A percentile compares a stretch with the other conserved stretches of the same genome.
phyloP scores from a whole-genome alignment of 2,113 vertebrate species.

The Nycticryphes semicollaris region DNA sequence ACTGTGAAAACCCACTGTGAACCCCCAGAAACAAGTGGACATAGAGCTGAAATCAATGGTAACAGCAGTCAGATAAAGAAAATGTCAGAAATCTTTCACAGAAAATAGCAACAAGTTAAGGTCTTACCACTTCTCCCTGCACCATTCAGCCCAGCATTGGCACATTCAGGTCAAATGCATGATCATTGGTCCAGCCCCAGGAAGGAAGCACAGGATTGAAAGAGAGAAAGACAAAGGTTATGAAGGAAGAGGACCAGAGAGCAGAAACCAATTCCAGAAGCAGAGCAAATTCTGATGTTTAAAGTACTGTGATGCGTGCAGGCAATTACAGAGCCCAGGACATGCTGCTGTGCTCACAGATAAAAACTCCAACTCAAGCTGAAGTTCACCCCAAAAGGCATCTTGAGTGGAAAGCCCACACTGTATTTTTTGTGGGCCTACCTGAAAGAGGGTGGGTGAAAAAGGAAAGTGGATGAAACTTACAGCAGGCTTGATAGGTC shows the following conservation, averaged over 20 bases:
- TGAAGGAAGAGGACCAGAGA: slow-evolving; percentile 11
- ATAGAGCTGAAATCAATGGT: neutral
- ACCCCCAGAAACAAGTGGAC: neutral
- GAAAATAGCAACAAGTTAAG: neutral
- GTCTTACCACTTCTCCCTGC: slow-evolving; percentile 84
- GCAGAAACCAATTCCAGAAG: slow-evolving; percentile 40
- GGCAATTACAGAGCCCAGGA: neutral
- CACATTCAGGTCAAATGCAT: slow-evolving; percentile 5
- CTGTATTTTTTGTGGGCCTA: neutral
- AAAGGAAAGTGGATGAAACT: slow-evolving; percentile 55
- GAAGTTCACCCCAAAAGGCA: neutral
- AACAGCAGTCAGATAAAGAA: neutral
- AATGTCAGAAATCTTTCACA: neutral
- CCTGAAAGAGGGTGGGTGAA: neutral
- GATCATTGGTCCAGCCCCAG: slow-evolving; percentile 37
- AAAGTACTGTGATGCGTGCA: neutral
- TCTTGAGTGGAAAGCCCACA: neutral
- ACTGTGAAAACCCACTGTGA: neutral
- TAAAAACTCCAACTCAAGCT: neutral
- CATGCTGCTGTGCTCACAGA: neutral
- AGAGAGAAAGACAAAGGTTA: slow-evolving; percentile 26
- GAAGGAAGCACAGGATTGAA: slow-evolving; percentile 19
- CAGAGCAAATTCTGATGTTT: neutral
- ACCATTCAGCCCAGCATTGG: slow-evolving; percentile 29
- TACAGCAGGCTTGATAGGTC: slow-evolving; percentile 88